phyloP scores from a whole-genome alignment of 2,113 vertebrate species.

The Onychostoma macrolepis region DNA sequence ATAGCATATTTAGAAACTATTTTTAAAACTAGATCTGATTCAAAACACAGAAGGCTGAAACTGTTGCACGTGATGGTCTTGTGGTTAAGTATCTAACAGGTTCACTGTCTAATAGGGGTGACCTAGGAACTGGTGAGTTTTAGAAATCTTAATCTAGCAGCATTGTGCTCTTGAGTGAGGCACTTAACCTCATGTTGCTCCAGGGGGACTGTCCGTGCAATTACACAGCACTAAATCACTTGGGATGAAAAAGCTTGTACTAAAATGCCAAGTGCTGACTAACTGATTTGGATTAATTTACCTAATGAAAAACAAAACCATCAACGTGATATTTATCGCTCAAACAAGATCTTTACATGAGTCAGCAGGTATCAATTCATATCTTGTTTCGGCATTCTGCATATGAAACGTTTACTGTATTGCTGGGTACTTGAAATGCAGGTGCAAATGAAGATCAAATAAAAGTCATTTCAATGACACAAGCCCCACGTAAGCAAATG shows the following conservation, averaged over 20 bases:
- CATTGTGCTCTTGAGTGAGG: slow-evolving; percentile 22
- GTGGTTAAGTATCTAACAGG: not conserved
- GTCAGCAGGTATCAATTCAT: slow-evolving; percentile 32
- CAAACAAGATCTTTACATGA: slow-evolving; percentile 18
- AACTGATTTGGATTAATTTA: slow-evolving; percentile 49
- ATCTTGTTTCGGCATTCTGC: not conserved
- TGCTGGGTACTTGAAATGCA: slow-evolving; percentile 13
- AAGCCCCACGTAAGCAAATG: not conserved
- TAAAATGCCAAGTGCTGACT: slow-evolving; percentile 39
- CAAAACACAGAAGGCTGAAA: not conserved
- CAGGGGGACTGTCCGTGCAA: not conserved
- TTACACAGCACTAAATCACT: slow-evolving; percentile 20
- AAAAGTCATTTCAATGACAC: slow-evolving; percentile 30
- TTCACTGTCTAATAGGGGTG: not conserved
- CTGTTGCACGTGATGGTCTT: not conserved
- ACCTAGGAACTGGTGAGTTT: slow-evolving; percentile 24
- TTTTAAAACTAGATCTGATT: not conserved
- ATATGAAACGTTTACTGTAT: slow-evolving; percentile 17
- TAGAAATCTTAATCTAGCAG: not conserved
- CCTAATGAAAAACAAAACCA: slow-evolving; percentile 44
- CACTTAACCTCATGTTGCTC: slow-evolving; percentile 30
- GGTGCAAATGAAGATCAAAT: slow-evolving; percentile 26
- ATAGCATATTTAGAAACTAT: not conserved
- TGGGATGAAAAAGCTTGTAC: not conserved
- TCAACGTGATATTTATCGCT: not conserved